Conservation (phyloP, 2,797 vertebrate genomes). For the Mustela erminea region DNA sequence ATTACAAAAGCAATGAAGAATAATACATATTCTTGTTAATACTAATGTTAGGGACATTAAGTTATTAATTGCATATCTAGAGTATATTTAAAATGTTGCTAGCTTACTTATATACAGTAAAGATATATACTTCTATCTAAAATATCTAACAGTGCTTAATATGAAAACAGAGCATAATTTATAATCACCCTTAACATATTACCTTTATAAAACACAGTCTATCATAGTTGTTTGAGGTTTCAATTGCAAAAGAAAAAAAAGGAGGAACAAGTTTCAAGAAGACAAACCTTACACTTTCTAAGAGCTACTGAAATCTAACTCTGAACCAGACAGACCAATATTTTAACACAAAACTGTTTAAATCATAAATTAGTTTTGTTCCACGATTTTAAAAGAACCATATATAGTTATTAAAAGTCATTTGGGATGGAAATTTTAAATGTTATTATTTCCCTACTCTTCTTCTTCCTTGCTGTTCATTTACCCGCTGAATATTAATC, state of each 20-base stretch:
- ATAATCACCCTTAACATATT: neutral
- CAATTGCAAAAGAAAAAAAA: neutral
- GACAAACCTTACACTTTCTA: neutral
- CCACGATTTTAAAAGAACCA: neutral
- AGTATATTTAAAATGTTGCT: constrained; percentile 44
- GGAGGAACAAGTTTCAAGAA: neutral
- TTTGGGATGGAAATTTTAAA: neutral
- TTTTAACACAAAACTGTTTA: neutral
- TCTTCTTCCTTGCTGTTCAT: neutral
- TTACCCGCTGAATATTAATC: neutral
- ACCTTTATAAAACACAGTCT: constrained; percentile 8
- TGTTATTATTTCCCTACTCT: neutral
- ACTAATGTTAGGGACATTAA: neutral
- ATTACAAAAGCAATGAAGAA: constrained; percentile 43
- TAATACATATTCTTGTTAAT: constrained; percentile 34
- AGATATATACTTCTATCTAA: constrained; percentile 32
- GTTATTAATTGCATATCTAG: constrained; percentile 52
- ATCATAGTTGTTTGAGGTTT: neutral
- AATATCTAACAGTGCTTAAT: neutral
- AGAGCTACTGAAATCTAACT: neutral
- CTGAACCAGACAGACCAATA: neutral
- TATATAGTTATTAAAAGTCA: neutral
- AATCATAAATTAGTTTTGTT: constrained; percentile 11
- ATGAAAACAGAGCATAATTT: constrained; percentile 5
- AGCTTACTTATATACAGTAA: neutral